Conservation (phyloP, 2,113 vertebrate genomes). For the Mormyrus lacerda region DNA sequence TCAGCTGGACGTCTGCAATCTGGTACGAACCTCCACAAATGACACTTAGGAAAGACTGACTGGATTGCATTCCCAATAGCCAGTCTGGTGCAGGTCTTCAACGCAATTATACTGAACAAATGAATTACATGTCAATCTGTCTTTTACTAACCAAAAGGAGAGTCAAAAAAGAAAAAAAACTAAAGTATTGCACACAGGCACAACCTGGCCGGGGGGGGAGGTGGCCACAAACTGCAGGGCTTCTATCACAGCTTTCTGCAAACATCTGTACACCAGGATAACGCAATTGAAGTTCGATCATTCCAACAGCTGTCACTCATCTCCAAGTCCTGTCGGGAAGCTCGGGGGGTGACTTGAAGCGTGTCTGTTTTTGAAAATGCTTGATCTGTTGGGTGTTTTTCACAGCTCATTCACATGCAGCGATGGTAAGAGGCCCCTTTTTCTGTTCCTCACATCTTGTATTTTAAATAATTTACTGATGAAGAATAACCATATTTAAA, state of each 20-base stretch:
- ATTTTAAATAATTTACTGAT: neutral
- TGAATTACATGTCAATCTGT: neutral
- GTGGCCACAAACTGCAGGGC: neutral
- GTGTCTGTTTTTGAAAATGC: neutral
- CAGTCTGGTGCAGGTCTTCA: neutral
- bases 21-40: neutral
- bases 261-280: neutral
- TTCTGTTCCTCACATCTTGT: neutral
- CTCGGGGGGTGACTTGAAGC: neutral
- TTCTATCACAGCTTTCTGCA: neutral
- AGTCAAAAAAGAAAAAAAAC: neutral
- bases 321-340: neutral
- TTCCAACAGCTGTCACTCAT: neutral
- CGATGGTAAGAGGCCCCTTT: neutral
- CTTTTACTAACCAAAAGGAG: neutral
- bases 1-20: neutral
- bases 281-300: no score
- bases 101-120: neutral
- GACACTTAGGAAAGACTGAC: neutral
- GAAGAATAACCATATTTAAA: neutral
- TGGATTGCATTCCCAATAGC: neutral
- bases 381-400: neutral
- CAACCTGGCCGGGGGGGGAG: neutral
- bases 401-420: neutral
- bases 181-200: neutral